Base-by-base conservation (phyloP, 1,140 invertebrate species). In the Vollenhovia emeryi region DNA sequence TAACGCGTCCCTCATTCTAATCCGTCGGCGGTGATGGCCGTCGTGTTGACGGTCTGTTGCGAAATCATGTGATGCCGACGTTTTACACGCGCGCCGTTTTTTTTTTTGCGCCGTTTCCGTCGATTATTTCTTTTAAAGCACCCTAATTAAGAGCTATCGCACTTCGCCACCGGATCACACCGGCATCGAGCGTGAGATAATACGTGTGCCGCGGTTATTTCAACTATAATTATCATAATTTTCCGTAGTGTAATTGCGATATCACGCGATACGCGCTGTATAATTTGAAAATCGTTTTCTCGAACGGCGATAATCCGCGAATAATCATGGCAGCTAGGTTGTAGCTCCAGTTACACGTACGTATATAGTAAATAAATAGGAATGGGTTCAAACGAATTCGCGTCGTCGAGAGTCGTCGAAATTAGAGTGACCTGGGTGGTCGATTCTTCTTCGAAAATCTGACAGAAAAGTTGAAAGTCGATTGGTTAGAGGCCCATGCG, bases 51-150 rank as follows among this genome's bases (percentile, higher is more conserved):
- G 60, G 45, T 52, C 40, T 30, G 18, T 79, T 79, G 48, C 76
- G 13, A 82, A 82, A 71, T 36, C 0, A 7, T 8, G 24, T 9
- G 24, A 78, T 36, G n/a, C 27, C 64, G 76, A 21, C 52, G 36
- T 68, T 79, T 62, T 36, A 2, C 18, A 52, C 33, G 27, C 57
- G 11, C 62, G 48, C 30, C 24, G 36, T 18, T n/a, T n/a, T n/a
- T n/a, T 80, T 80, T 68, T 80, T 64, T 50, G 30, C 11, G 48
- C 5, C 66, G n/a, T 82, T 80, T 80, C 64, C 78, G 76, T 21
- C 50, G 50, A 82, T 82, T 71, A 55, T 43, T 73, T 45, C 36
- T 68, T 11, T 43, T 24, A 5, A 30, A 57, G 50, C 21, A 45
- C 50, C 13, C 18, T 73, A 73, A 82, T 82, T 73, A 73, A 82